phyloP scores from a whole-genome alignment of 2,888 invertebrate species.

The Mesochorus sp. region DNA sequence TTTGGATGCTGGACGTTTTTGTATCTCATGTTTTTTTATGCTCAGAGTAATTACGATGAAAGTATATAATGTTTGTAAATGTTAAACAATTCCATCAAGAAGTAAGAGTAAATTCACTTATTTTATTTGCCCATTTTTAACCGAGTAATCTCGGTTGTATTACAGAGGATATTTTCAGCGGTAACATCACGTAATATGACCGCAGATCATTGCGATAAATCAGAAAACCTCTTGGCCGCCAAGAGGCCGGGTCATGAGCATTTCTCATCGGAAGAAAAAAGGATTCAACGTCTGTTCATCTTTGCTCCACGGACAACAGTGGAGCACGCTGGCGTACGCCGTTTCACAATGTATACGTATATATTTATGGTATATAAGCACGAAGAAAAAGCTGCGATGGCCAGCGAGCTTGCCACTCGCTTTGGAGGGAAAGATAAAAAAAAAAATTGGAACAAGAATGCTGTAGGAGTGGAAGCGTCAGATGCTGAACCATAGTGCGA shows the following conservation, averaged over 20 bases:
- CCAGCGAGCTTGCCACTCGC: conserved; percentile 22
- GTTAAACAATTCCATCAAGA: too few relatives aligned
- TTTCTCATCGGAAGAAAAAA: conserved; percentile 49
- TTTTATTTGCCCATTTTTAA: background rate
- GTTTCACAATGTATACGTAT: background rate
- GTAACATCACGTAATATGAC: conserved; percentile 36
- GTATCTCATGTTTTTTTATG: background rate
- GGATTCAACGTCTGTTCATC: conserved; percentile 32
- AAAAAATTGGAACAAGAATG: conserved; percentile 14
- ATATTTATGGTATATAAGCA: background rate
- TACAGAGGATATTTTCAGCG: conserved; percentile 18
- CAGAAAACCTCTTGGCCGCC: conserved; percentile 45
- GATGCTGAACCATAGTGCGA: background rate
- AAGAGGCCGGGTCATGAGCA: conserved; percentile 37
- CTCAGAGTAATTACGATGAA: background rate
- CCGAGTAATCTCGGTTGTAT: conserved; percentile 27
- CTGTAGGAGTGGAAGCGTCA: background rate
- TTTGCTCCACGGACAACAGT: conserved; percentile 34
- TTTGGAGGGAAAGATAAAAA: too few relatives aligned
- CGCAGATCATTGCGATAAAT: conserved; percentile 53
- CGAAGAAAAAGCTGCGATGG: conserved; percentile 10
- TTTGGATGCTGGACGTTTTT: background rate
- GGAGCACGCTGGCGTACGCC: background rate
- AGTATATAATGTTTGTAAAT: too few relatives aligned
- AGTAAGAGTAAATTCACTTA: background rate